Conservation (phyloP, 1,140 invertebrate species). For the Steinernema feltiae region DNA sequence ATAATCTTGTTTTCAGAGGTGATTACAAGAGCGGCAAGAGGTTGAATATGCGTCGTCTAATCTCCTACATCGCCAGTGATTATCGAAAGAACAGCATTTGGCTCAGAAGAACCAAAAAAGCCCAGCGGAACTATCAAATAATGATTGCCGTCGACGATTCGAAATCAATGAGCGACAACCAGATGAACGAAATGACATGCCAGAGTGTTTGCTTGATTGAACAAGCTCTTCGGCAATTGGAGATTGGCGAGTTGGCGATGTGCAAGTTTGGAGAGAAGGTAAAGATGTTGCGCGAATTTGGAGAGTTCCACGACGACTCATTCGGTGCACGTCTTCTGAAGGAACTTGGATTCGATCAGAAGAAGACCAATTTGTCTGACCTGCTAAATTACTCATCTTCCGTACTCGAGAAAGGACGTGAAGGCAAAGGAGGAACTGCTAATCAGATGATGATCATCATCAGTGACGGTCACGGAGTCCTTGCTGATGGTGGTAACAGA, state of each 20-base stretch:
- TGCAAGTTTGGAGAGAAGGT: slow-evolving; percentile 84
- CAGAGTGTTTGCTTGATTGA: slow-evolving; percentile 87
- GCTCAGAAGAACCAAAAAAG: slow-evolving; percentile 87
- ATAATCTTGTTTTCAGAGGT: slow-evolving; percentile 63
- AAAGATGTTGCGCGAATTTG: slow-evolving; percentile 69
- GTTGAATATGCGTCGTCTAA: slow-evolving; percentile 93
- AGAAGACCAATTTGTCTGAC: slow-evolving; percentile 66
- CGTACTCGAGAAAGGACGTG: slow-evolving; percentile 18
- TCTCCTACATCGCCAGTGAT: slow-evolving; percentile 95
- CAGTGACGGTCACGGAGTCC: slow-evolving; percentile 86
- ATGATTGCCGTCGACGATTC: slow-evolving; percentile 94
- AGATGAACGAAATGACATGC: slow-evolving; percentile 82
- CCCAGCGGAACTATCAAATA: slow-evolving; percentile 91
- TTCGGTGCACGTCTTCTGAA: slow-evolving; percentile 59
- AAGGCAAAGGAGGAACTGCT: slow-evolving; percentile 14
- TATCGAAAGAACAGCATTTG: slow-evolving; percentile 99
- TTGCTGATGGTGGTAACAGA: slow-evolving; percentile 75
- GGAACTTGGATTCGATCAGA: slow-evolving; percentile 62
- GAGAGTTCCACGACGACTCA: slow-evolving; percentile 57
- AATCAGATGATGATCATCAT: slow-evolving; percentile 82
- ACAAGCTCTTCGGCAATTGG: slow-evolving; percentile 80
- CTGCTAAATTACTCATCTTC: slow-evolving; percentile 62
- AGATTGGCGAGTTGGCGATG: slow-evolving; percentile 83
- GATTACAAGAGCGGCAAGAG: slow-evolving; percentile 93
- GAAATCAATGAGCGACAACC: slow-evolving; percentile 79